A percentile compares a stretch with the other conserved stretches of the same genome.
These are phyloP conservation scores for Oenanthe oenanthe DNA, from an alignment of 2,113 vertebrate genomes.

Conservation along the genomic window DNA sequence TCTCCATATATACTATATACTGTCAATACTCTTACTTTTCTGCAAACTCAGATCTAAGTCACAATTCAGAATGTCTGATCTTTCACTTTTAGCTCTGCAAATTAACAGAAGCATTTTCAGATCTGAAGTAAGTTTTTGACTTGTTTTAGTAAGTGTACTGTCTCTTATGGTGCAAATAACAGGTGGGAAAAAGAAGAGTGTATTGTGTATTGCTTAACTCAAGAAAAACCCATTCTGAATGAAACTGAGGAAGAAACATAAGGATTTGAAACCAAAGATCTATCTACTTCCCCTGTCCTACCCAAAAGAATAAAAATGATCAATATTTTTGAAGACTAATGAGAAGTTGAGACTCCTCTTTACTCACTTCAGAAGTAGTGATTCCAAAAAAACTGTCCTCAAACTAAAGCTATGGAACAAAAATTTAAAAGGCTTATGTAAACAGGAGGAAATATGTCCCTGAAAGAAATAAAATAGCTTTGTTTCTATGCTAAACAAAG, in stretches of 20 bases:
- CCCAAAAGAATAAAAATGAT: neutral
- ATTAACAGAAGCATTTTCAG: neutral
- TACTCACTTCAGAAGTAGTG: neutral
- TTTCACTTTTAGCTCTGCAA: neutral
- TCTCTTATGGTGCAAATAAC: neutral
- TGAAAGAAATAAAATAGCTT: neutral
- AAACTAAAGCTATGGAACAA: neutral
- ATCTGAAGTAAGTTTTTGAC: neutral
- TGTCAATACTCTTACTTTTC: neutral
- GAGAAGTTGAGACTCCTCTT: neutral
- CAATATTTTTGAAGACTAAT: neutral
- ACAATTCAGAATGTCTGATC: neutral
- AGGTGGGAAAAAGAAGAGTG: accelerated
- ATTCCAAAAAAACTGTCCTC: neutral
- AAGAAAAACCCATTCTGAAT: neutral
- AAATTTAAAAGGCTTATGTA: neutral
- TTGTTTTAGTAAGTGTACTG: neutral
- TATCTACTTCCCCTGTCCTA: neutral
- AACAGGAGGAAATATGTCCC: neutral
- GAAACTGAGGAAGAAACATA: neutral
- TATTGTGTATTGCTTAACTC: neutral
- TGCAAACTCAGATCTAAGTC: neutral
- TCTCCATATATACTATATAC: too few relatives aligned
- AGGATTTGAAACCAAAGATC: neutral
- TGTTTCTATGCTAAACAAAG: neutral